Conservation (phyloP, 2,113 vertebrate species). For the Leptodactylus fuscus region DNA sequence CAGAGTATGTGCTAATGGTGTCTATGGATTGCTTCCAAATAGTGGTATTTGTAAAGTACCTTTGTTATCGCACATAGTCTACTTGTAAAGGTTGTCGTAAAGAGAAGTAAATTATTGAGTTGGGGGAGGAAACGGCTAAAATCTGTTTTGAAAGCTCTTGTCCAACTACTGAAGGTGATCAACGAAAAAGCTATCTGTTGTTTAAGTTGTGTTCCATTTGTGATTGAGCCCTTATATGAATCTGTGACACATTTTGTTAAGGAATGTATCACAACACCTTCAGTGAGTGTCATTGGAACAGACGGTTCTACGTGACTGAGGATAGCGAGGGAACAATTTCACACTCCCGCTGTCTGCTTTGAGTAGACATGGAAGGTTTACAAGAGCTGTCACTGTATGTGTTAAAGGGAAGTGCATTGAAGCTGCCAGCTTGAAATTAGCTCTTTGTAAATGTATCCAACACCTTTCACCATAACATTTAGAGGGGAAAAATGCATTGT, state of each 20-base stretch:
- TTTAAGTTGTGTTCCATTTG: background rate
- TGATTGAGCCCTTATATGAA: background rate
- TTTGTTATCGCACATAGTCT: background rate
- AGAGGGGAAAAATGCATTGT: conserved; percentile 43
- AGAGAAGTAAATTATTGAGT: background rate
- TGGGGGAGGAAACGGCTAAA: background rate
- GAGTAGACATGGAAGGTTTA: conserved; percentile 48
- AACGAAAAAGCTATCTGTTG: background rate
- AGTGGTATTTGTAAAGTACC: background rate
- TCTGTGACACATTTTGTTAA: conserved; percentile 31
- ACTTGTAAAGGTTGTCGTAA: background rate
- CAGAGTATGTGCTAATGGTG: background rate
- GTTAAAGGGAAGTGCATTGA: conserved; percentile 27
- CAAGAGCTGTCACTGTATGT: conserved; percentile 53
- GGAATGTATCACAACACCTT: conserved; percentile 50
- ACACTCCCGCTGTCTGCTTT: conserved; percentile 51
- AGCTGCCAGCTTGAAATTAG: conserved; percentile 55
- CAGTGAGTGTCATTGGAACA: conserved; percentile 36
- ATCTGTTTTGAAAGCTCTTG: background rate
- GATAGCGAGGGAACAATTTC: conserved; percentile 52
- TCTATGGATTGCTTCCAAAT: background rate
- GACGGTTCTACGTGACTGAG: conserved; percentile 44
- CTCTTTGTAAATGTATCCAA: conserved; percentile 47
- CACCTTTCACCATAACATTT: conserved; percentile 54
- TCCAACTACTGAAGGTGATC: background rate